Evolutionary conservation across 35 echinoderm and acorn worm species (phyloP), one percentile per base, ranked within the genome.

Genomic region (Lytechinus variegatus): DNA sequence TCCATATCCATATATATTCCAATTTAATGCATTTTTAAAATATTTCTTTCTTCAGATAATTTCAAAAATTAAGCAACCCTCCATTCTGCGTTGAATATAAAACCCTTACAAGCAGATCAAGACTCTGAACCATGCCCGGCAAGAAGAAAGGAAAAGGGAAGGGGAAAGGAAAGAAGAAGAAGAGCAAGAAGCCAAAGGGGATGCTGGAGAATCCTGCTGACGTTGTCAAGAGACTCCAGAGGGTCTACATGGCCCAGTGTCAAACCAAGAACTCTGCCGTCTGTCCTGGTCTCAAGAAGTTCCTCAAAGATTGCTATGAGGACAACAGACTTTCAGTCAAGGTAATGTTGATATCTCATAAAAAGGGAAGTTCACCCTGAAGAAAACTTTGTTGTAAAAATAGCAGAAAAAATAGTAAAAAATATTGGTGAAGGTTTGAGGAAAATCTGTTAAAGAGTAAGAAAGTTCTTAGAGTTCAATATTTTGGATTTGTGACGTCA

Each of bases 111-210:
- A 79, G 16, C 66, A 79, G 66, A n/a, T 79, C 6, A 79, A 79
- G 19, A 79, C 19, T 7, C 3, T 21, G 0, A 55, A 96, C 27
- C 21, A 97, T 96, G 97, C 97, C 97, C 21, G 54, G 79, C 9
- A 95, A 94, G 79, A 97, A 97, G n/a, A 98, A 98, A 56, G 94
- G 94, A 86, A 96, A 97, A 95, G 92, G 87, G 61, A 96, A 95
- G 53, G 95, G 96, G 54, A 99, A 99, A 54, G 95, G 95, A 71
- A 99, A 99, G 88, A 95, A 96, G 86, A 96, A 96, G 27, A 98
- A 98, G 95, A 95, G 91, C 96, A 99, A 99, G 95, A 96, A 97
- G 87, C 95, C 96, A 8, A 99, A 98, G 24, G 98, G 98, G 44
- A 97, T 97, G 96, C 27, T 97, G 44, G 98, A 97, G 87, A 89